A percentile compares a stretch with the other conserved stretches of the same genome.
phyloP scores from a whole-genome alignment of 2,113 vertebrate species.

The Varanus salvator region DNA sequence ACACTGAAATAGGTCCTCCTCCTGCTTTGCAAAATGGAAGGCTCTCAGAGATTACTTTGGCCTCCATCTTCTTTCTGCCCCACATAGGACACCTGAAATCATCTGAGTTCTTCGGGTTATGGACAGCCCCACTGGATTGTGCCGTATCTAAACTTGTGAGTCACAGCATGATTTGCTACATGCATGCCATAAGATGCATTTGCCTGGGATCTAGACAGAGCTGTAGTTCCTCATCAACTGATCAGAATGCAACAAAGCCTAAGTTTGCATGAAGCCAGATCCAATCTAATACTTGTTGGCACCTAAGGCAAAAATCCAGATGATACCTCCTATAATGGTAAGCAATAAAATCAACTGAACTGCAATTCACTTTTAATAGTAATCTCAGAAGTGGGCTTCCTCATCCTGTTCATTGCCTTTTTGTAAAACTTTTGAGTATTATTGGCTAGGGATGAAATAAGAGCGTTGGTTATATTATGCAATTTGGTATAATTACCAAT shows the following conservation, averaged over 20 bases:
- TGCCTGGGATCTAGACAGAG: neutral
- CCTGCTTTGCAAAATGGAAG: too few relatives aligned
- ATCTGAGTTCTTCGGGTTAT: too few relatives aligned
- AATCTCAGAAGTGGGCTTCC: neutral
- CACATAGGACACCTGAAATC: too few relatives aligned
- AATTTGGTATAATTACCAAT: conserved; percentile 8
- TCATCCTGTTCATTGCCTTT: neutral
- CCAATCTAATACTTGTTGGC: neutral
- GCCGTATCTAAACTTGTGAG: neutral
- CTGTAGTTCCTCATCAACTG: neutral
- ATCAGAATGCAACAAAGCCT: neutral
- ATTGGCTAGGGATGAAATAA: neutral
- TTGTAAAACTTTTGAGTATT: neutral
- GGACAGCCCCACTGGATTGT: too few relatives aligned
- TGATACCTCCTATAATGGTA: neutral
- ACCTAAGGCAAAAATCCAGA: neutral
- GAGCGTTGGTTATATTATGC: neutral
- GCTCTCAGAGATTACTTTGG: too few relatives aligned
- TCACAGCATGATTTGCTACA: neutral
- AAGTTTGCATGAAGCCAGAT: neutral
- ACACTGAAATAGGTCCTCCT: too few relatives aligned
- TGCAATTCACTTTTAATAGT: neutral
- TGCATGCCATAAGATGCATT: too few relatives aligned
- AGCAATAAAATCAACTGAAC: neutral
- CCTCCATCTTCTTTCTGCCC: too few relatives aligned